A percentile compares a stretch with the other conserved stretches of the same genome.
Evolutionary conservation across 2,888 invertebrate genomes (phyloP).

Genomic region (Ctenicera cuprea): DNA sequence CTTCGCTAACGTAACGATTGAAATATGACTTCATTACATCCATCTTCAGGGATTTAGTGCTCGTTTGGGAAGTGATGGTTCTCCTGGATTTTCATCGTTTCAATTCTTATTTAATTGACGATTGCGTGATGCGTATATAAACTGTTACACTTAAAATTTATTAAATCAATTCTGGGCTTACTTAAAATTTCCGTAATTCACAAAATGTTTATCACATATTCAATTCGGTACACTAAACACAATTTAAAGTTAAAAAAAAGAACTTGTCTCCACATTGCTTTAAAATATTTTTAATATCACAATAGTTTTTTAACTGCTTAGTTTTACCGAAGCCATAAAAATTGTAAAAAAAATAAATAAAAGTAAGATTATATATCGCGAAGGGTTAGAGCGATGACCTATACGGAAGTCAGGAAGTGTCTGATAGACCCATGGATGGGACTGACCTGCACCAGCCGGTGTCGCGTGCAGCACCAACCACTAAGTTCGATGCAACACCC

Average conservation of each 20-base stretch:
- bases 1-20: conserved; percentile 58
- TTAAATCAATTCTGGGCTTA: no score
- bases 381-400: conserved; percentile 65
- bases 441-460: conserved; percentile 68
- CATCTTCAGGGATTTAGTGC: conserved; percentile 54
- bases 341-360: conserved; percentile 15
- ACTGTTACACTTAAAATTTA: no score
- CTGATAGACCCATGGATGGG: conserved; percentile 64
- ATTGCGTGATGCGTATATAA: no score
- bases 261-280: no score
- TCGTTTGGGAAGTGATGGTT: no score
- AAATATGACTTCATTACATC: conserved; percentile 66
- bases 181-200: no score
- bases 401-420: conserved; percentile 67
- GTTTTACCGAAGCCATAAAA: not conserved
- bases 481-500: conserved; percentile 59
- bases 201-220: no score
- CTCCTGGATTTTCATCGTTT: not conserved
- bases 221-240: no score
- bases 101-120: not conserved
- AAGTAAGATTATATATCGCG: conserved; percentile 17
- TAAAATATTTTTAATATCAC: no score
- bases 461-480: conserved; percentile 67
- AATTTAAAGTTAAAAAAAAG: no score
- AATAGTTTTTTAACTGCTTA: no score